Evolutionary conservation across 2,797 vertebrate species (phyloP), one percentile per base, ranked within the genome.

Genomic region (Amblyraja radiata): DNA sequence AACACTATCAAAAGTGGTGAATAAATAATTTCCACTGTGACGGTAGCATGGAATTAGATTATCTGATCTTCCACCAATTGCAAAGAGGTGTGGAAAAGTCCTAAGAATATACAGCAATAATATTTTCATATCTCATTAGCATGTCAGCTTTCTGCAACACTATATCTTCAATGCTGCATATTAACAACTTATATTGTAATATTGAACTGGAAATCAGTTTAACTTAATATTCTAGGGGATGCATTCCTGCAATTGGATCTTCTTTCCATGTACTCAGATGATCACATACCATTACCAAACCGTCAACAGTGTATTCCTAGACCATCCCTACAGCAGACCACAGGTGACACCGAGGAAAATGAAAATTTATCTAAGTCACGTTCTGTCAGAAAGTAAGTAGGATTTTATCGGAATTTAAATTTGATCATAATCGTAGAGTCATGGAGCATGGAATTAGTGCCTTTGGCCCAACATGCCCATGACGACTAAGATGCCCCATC

Each of bases 321-420:
- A 63, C 65, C 32, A 39, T 23, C 84, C 23, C 76, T 39, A 91
- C 71, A 36, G 58, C 54, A 77, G 71, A 90, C 36, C 58, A n/a
- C n/a, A 10, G 63, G 39, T 32, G 13, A 71, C 25, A 46, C 76
- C 39, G n/a, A 28, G 21, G 77, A 90, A 78, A 93, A 54, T 28
- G 39, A 90, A 74, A 25, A 25, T 54, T 92, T 92, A 79, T 93
- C 86, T 91, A 76, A 71, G 21, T 18, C 16, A 68, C 46, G 93
- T 39, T n/a, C 74, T 68, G 11, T 23, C 68, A 58, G 36, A 58
- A 92, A 93, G 93, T 93, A 93, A 93, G 93, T 93, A 5, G 16
- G 21, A 63, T 71, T 77, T 16, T 79, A 77, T 46, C 13, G 36
- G 39, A 54, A 63, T 54, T 74, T 93, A 36, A 93, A 93, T 36